Evolutionary conservation across 2,113 vertebrate genomes (phyloP), one percentile per base, ranked within the genome.

Genomic region (Oncorhynchus kisutch): DNA sequence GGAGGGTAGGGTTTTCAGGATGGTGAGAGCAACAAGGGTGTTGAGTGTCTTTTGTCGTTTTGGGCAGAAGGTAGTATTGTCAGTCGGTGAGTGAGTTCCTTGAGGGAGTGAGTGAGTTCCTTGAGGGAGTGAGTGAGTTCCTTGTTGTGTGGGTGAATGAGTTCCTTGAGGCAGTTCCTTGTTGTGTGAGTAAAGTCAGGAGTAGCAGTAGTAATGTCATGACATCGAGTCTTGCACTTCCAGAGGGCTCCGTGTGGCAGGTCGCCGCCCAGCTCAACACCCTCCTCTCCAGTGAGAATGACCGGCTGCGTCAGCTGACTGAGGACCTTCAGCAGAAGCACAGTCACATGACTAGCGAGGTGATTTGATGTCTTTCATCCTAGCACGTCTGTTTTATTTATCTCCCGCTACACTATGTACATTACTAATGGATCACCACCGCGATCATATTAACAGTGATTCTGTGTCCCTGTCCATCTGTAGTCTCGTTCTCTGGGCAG

Each of bases 271-370:
- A 95, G 75, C 91, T 97, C 64, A 96, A 96, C 85, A 86, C 92
- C 34, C 94, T 95, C 31, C 90, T 99, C 5, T 89, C 87, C 0
- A 94, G 87, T 62, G 96, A 99, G 83, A 98, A 97, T 13, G 92
- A 95, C 25, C 88, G 94, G 3, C 91, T 99, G 0, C 95, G 95
- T 67, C 95, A 97, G 82, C 75, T 98, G 83, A 94, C 95, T 1
- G 96, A 96, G 77, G 87, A 95, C 73, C 95, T 99, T 64, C 95
- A 97, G 86, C 96, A 97, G 81, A 98, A 97, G 81, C 93, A 99
- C 81, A 89, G 87, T 78, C 93, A 95, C 82, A 98, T 99, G 97
- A 97, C 95, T 75, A 96, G 95, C 71, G 96, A 98, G 96, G 96
- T 95, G 88, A 71, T 34, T 70, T 24, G 16, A 39, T 39, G 8